Evolutionary conservation across 2,113 vertebrate genomes (phyloP).

Genomic region (Sterrhoptilus dennistouni): DNA sequence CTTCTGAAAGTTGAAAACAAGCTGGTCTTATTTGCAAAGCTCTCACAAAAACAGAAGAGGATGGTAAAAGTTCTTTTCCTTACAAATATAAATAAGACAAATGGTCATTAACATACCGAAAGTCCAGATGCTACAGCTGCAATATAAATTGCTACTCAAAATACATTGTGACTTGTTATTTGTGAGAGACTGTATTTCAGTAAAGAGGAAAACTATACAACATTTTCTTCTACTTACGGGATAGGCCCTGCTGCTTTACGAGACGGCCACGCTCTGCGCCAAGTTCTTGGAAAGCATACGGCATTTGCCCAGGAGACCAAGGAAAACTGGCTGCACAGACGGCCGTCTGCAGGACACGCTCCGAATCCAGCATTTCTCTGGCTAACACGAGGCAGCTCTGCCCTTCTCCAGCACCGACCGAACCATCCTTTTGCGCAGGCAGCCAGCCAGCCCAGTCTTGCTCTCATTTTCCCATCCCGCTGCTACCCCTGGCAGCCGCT

Average conservation of each 20-base stretch:
- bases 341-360: background rate
- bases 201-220: background rate
- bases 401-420: accelerated
- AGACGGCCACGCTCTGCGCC: background rate
- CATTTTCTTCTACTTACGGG: background rate
- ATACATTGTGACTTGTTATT: background rate
- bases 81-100: background rate
- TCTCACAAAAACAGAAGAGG: accelerated
- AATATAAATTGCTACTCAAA: background rate
- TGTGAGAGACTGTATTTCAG: background rate
- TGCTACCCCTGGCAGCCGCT: no score
- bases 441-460: background rate
- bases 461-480: background rate
- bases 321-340: background rate
- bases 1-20: background rate
- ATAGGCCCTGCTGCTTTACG: background rate
- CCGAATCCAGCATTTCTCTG: background rate
- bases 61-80: background rate
- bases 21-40: background rate
- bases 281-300: background rate
- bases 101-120: accelerated
- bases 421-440: accelerated
- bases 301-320: background rate
- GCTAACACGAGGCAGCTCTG: background rate
- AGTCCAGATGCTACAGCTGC: background rate